A percentile compares a stretch with the other conserved stretches of the same genome.
These are phyloP conservation scores for Hemaris fuciformis DNA, from an alignment of 2,888 invertebrate species.

Conservation along the genomic window DNA sequence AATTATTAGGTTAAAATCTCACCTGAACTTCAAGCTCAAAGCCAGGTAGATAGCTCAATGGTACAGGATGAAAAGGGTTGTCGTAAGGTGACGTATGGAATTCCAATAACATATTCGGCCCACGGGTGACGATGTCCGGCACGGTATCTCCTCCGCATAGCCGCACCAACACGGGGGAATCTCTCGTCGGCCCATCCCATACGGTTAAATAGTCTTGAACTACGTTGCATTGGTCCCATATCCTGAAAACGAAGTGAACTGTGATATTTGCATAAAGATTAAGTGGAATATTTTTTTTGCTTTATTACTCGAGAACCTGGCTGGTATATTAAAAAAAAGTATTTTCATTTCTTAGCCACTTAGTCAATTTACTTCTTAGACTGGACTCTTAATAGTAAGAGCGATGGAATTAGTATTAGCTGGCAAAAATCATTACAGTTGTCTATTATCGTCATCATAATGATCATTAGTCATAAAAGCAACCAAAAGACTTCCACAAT, in stretches of 20 bases:
- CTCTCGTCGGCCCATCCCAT: slow-evolving; percentile 87
- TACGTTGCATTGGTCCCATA: slow-evolving; percentile 91
- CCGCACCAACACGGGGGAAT: slow-evolving; percentile 87
- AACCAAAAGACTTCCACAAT: too few relatives aligned
- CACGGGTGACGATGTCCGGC: slow-evolving; percentile 89
- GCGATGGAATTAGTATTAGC: too few relatives aligned
- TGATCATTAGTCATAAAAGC: too few relatives aligned
- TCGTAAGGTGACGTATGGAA: slow-evolving; percentile 91
- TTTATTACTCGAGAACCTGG: too few relatives aligned
- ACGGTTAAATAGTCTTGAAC: slow-evolving; percentile 91
- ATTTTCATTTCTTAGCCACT: too few relatives aligned
- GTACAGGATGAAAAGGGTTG: slow-evolving; percentile 90
- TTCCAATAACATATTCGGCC: slow-evolving; percentile 88
- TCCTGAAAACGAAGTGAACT: slow-evolving; percentile 70
- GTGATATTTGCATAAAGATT: slow-evolving; percentile 15
- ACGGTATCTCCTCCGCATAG: slow-evolving; percentile 92
- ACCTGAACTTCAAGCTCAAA: slow-evolving; percentile 92
- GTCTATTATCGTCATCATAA: too few relatives aligned
- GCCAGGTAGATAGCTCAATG: slow-evolving; percentile 88
- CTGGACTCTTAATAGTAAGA: too few relatives aligned
- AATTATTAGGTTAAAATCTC: too few relatives aligned
- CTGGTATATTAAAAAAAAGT: too few relatives aligned
- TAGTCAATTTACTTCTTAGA: too few relatives aligned
- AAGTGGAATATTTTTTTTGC: too few relatives aligned
- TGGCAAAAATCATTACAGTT: too few relatives aligned